Percentiles rank a stretch among this genome's conserved stretches.
Evolutionary conservation across 2,888 invertebrate genomes (phyloP).

Genomic region (Agriotes lineatus): DNA sequence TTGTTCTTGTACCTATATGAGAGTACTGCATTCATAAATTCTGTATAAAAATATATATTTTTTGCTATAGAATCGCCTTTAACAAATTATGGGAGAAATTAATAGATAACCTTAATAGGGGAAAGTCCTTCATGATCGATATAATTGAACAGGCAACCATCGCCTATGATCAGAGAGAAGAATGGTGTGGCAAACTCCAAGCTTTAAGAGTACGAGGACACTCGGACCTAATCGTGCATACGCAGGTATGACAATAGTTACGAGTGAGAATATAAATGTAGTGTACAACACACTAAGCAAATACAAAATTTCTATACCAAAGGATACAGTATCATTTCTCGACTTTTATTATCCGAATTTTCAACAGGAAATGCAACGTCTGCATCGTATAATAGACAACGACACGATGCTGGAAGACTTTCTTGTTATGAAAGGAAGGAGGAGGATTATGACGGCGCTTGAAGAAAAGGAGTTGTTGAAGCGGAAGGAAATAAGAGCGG

Average conservation of each 20-base stretch:
- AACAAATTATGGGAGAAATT: slow-evolving; percentile 85
- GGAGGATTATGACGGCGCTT: slow-evolving; percentile 78
- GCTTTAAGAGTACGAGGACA: slow-evolving; percentile 84
- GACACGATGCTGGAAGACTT: slow-evolving; percentile 88
- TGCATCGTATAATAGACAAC: slow-evolving; percentile 87
- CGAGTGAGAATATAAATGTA: too few relatives aligned
- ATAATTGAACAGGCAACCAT: slow-evolving; percentile 89
- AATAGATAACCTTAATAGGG: slow-evolving; percentile 79
- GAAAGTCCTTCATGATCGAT: slow-evolving; percentile 86
- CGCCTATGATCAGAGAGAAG: slow-evolving; percentile 90
- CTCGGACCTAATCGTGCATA: slow-evolving; percentile 76
- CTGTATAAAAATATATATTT: not conserved
- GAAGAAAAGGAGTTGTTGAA: slow-evolving; percentile 80
- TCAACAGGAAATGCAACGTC: slow-evolving; percentile 89
- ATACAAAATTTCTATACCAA: too few relatives aligned
- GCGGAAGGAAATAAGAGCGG: slow-evolving; percentile 75
- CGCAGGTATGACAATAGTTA: too few relatives aligned
- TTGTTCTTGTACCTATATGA: too few relatives aligned
- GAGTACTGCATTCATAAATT: too few relatives aligned
- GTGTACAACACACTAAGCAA: too few relatives aligned
- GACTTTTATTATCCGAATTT: too few relatives aligned
- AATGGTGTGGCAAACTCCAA: slow-evolving; percentile 83
- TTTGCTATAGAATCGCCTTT: slow-evolving; percentile 76
- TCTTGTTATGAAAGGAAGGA: slow-evolving; percentile 86
- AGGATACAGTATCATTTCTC: too few relatives aligned